Evolutionary conservation across 2,113 vertebrate genomes (phyloP).

Genomic region (Ceratotherium simum): DNA sequence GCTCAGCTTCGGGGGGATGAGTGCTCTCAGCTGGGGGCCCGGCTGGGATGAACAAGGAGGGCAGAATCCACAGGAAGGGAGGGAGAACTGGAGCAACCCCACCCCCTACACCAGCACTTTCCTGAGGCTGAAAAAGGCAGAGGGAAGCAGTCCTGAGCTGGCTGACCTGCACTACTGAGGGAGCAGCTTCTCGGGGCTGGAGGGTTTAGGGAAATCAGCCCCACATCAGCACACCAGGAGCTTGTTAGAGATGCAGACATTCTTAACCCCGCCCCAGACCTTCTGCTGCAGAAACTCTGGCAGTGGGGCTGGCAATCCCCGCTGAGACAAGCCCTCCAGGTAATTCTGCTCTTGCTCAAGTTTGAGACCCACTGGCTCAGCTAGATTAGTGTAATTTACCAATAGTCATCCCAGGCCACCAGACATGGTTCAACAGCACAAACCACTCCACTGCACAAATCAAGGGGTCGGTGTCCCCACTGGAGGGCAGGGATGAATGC

Average conservation of each 20-base stretch:
- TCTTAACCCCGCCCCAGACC: background rate
- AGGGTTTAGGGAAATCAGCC: background rate
- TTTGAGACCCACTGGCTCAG: background rate
- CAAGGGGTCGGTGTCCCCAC: background rate
- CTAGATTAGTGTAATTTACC: background rate
- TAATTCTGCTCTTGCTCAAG: background rate
- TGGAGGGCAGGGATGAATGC: background rate
- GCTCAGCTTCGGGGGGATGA: background rate
- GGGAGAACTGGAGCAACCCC: background rate
- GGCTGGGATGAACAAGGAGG: background rate
- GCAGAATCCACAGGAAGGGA: background rate
- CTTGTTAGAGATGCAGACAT: background rate
- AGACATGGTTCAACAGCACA: background rate
- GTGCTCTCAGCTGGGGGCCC: background rate
- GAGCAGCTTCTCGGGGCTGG: background rate
- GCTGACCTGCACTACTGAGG: too few relatives aligned
- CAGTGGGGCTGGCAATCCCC: background rate
- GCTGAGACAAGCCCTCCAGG: background rate
- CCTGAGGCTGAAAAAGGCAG: background rate
- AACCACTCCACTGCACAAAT: background rate
- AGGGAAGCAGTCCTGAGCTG: background rate
- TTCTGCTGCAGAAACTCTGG: background rate
- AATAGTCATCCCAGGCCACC: background rate
- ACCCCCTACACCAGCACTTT: background rate
- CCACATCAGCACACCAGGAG: background rate